These are phyloP conservation scores for Tolmerus cingulatus DNA, from an alignment of 2,888 invertebrate species.

Conservation along the genomic window DNA sequence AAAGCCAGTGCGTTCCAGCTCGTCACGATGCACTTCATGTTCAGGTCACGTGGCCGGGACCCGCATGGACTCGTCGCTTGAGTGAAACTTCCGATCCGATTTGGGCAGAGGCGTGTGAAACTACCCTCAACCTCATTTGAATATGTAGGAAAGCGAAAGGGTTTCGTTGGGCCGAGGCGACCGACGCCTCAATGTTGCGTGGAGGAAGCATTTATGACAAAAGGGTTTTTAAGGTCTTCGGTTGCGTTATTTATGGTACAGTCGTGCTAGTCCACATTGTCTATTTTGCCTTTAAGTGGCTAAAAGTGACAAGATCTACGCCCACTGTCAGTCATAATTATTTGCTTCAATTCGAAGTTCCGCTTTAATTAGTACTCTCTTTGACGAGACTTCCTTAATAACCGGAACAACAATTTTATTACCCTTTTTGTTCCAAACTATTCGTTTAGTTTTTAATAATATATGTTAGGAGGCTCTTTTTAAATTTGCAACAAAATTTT, in stretches of 20 bases:
- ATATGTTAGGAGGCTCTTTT: no score
- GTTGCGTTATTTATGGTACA: constrained; percentile 5
- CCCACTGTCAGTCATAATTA: not conserved
- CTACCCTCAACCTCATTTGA: constrained; percentile 39
- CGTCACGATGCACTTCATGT: constrained; percentile 25
- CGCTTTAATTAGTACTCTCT: not conserved
- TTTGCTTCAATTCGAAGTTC: not conserved
- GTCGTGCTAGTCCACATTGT: not conserved
- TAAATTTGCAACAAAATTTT: no score
- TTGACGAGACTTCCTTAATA: not conserved
- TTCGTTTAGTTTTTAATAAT: no score
- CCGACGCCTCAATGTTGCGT: not conserved
- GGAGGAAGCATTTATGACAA: constrained; percentile 16
- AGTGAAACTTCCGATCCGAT: constrained; percentile 52
- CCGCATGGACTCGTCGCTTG: constrained; percentile 52
- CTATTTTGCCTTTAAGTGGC: constrained; percentile 2
- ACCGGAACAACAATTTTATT: no score
- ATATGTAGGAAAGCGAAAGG: constrained; percentile 34
- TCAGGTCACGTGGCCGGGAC: constrained; percentile 52
- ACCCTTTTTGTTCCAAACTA: no score
- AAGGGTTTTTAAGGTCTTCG: not conserved
- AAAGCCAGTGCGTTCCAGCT: not conserved
- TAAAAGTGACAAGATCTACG: not conserved
- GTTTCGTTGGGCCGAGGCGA: not conserved
- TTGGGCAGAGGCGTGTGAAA: constrained; percentile 51